Conservation (phyloP, 1,140 invertebrate species). For the Eupeodes corollae region DNA sequence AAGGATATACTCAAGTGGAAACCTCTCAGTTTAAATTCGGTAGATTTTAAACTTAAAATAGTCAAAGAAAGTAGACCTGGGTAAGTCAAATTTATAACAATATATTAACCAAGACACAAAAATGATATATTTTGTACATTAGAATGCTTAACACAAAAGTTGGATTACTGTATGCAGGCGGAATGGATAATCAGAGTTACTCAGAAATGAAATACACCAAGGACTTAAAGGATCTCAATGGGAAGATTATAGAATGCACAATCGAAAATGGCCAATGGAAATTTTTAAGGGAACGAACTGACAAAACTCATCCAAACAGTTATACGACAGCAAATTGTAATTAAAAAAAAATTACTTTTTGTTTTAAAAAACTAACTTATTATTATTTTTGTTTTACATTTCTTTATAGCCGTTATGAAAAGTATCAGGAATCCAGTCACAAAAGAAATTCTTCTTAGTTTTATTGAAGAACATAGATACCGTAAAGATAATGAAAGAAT, state of each 20-base stretch:
- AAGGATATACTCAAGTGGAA: conserved; percentile 95
- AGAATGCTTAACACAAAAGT: conserved; percentile 63
- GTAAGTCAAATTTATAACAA: conserved; percentile 32
- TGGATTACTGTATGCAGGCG: conserved; percentile 71
- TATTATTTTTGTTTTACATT: conserved; percentile 6
- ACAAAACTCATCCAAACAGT: conserved; percentile 94
- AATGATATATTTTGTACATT: conserved; percentile 23
- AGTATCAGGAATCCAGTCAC: conserved; percentile 71
- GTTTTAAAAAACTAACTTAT: background rate
- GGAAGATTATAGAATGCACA: conserved; percentile 95
- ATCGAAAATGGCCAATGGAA: conserved; percentile 65
- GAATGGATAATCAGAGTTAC: conserved; percentile 49
- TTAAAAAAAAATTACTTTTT: conserved; percentile 1
- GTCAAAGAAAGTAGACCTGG: conserved; percentile 57
- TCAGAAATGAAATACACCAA: conserved; percentile 65
- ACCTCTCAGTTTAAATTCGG: conserved; percentile 81
- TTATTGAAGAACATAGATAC: conserved; percentile 53
- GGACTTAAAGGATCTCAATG: conserved; percentile 65
- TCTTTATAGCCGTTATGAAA: conserved; percentile 51
- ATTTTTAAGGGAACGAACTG: conserved; percentile 91
- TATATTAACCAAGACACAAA: too few relatives aligned
- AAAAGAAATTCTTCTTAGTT: conserved; percentile 62
- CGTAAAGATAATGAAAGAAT: conserved; percentile 50
- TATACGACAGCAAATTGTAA: conserved; percentile 67
- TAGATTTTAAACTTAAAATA: conserved; percentile 90